Evolutionary conservation across 2,888 invertebrate species (phyloP), one percentile per base, ranked within the genome.

Genomic region (Acholoe squamosa): DNA sequence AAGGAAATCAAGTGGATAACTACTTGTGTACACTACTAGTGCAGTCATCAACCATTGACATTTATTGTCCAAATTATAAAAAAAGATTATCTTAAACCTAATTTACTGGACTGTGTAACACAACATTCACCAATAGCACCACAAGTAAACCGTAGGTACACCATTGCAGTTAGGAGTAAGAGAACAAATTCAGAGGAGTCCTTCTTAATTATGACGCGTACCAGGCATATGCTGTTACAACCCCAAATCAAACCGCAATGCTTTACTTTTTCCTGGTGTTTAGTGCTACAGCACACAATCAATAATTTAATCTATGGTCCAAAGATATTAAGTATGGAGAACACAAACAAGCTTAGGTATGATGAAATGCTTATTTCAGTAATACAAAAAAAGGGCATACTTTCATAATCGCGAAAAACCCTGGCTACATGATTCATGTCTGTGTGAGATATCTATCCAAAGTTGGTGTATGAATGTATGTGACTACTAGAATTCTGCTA

Each of bases 121-220:
- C 80, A 80, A 80, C 80, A 80, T 33, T 80, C 80, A 80, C 80
- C 43, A 80, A 12, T 80, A 80, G 43, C 80, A 80, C 22, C 80
- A 80, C 80, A 43, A 43, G 43, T 80, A 43, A 80, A 80, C 19
- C 43, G 19, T 10, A 33, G 22, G 33, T 0, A n/a, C 33, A 33
- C 16, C 22, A 19, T 80, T 5, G 31, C 34, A 43, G 34, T 80
- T 33, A 80, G 34, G 28, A 1, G 14, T n/a, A n/a, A 71, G 71
- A 28, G 31, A 71, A 71, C 71, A 28, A 71, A 25, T 28, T 28
- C 61, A 71, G 31, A 71, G 28, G 31, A 71, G n/a, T 61, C 61
- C 61, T 61, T 19, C 61, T 61, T 61, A 61, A 61, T n/a, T 61
- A 19, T 3, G 14, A 61, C 61, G 1, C 61, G 16, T 76, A 28